These are phyloP conservation scores for Caradrina kadenii DNA, from an alignment of 2,888 invertebrate species.

Conservation along the genomic window DNA sequence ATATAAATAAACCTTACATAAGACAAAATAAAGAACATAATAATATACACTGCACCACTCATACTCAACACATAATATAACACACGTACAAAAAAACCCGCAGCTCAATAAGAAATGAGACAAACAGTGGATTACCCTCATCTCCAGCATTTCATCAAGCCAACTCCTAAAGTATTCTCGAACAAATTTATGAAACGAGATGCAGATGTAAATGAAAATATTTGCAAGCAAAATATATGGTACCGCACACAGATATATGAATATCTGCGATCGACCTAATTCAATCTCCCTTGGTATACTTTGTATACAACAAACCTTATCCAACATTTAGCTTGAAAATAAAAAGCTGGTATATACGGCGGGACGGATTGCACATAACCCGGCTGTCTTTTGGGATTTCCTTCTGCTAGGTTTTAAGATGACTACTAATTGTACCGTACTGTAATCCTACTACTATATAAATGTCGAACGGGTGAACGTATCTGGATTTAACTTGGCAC, in stretches of 20 bases:
- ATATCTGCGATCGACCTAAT: slow-evolving; percentile 61
- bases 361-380: slow-evolving; percentile 81
- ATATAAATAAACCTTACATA: background rate
- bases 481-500: no score
- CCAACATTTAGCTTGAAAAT: slow-evolving; percentile 79
- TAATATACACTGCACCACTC: background rate
- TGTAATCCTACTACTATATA: slow-evolving; percentile 29
- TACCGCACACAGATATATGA: slow-evolving; percentile 53
- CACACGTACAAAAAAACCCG: slow-evolving; percentile 6
- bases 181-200: slow-evolving; percentile 61
- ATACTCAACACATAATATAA: background rate
- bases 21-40: background rate
- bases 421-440: slow-evolving; percentile 65
- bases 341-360: slow-evolving; percentile 76
- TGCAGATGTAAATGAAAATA: slow-evolving; percentile 63
- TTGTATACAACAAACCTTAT: slow-evolving; percentile 70
- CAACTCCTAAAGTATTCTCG: slow-evolving; percentile 40
- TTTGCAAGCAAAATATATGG: slow-evolving; percentile 59
- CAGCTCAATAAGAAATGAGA: slow-evolving; percentile 19
- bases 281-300: slow-evolving; percentile 62
- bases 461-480: no score
- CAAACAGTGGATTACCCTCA: slow-evolving; percentile 24
- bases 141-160: slow-evolving; percentile 49
- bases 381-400: slow-evolving; percentile 81
- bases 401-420: slow-evolving; percentile 71